Percentiles rank a stretch among this genome's conserved stretches.
Evolutionary conservation across 2,888 invertebrate genomes (phyloP).

Genomic region (Ophioninae sp.): DNA sequence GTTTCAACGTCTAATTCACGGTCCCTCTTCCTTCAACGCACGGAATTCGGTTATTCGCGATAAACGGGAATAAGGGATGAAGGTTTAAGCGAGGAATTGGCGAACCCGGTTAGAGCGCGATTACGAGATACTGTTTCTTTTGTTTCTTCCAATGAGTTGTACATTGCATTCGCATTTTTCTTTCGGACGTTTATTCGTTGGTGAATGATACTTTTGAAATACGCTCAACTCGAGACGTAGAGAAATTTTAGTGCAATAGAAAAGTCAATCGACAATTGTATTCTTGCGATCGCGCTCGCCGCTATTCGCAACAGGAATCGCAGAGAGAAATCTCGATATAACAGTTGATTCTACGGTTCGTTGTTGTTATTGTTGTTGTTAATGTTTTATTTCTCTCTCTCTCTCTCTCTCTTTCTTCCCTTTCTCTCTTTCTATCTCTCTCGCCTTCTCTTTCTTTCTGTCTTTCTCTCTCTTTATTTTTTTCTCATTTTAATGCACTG

Average conservation of each 20-base stretch:
- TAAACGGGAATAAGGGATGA: neutral
- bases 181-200: too few species aligned
- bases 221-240: too few species aligned
- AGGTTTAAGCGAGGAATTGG: neutral
- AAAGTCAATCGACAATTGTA: too few species aligned
- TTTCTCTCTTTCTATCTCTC: too few species aligned
- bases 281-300: neutral
- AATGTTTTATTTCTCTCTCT: slow-evolving; percentile 18
- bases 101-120: too few species aligned
- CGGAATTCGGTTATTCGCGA: neutral
- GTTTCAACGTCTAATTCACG: slow-evolving; percentile 87
- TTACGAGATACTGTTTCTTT: too few species aligned
- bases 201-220: too few species aligned
- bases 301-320: slow-evolving; percentile 19
- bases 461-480: too few species aligned
- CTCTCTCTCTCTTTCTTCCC: neutral
- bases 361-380: slow-evolving; percentile 19
- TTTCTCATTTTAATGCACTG: slow-evolving; percentile 13
- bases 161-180: too few species aligned
- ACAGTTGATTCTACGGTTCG: neutral
- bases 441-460: too few species aligned
- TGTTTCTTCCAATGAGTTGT: too few species aligned
- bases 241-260: too few species aligned
- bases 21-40: neutral
- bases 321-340: slow-evolving; percentile 9